Conservation (phyloP, 2,797 vertebrate species). For the Pogoniulus pusillus region DNA sequence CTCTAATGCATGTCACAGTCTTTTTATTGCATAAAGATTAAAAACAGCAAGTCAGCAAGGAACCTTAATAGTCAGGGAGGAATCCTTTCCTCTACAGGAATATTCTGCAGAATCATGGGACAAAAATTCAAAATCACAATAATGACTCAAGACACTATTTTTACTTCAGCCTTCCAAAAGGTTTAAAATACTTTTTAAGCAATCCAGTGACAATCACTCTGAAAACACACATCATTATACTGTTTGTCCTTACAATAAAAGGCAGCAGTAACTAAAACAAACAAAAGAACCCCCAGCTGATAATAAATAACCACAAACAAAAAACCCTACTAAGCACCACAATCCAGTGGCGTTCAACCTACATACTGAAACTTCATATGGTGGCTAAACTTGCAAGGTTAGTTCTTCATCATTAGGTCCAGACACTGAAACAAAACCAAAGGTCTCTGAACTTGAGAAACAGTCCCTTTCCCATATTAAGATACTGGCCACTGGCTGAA, state of each 20-base stretch:
- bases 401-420: not conserved
- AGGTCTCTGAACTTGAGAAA: not conserved
- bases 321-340: not conserved
- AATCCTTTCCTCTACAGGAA: not conserved
- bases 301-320: not conserved
- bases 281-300: not conserved
- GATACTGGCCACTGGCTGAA: not conserved
- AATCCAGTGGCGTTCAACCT: not conserved
- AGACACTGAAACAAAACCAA: conserved; percentile 9
- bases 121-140: not conserved
- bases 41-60: not conserved
- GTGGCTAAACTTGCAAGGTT: not conserved
- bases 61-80: not conserved
- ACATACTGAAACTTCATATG: not conserved
- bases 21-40: not conserved
- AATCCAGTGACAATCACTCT: not conserved
- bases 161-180: not conserved
- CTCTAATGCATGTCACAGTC: not conserved
- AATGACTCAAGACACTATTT: not conserved
- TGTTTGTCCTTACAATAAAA: not conserved
- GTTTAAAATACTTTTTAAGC: not conserved
- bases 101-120: not conserved
- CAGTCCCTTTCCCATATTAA: not conserved
- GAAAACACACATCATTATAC: not conserved
- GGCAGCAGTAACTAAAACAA: not conserved